phyloP scores from a whole-genome alignment of 2,113 vertebrate genomes.

The Grammomys surdaster region DNA sequence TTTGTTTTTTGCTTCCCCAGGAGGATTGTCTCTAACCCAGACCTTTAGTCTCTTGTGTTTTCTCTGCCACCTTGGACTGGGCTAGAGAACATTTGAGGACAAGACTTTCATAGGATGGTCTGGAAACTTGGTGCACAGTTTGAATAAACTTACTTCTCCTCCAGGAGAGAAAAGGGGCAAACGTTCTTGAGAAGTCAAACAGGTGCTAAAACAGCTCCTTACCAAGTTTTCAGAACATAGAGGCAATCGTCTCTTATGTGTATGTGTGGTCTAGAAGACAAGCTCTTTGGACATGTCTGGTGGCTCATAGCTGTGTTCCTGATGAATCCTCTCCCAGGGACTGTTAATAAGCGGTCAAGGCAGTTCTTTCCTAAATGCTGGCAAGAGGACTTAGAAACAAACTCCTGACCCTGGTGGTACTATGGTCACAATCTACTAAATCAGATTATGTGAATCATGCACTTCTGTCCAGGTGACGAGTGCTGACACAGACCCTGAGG shows the following conservation, averaged over 20 bases:
- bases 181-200: neutral
- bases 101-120: neutral
- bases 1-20: neutral
- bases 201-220: neutral
- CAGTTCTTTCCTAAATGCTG: neutral
- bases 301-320: neutral
- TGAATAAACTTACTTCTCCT: neutral
- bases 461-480: slow-evolving; percentile 35
- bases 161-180: neutral
- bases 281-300: neutral
- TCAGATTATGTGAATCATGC: slow-evolving; percentile 65
- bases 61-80: neutral
- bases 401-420: neutral
- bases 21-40: neutral
- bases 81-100: neutral
- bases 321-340: neutral
- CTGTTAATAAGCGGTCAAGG: slow-evolving; percentile 36
- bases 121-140: neutral
- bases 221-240: slow-evolving; percentile 33
- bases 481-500: slow-evolving; percentile 53
- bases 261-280: neutral
- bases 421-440: slow-evolving; percentile 57
- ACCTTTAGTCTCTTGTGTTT: neutral
- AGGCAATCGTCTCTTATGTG: neutral
- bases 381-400: neutral